Evolutionary conservation across 2,797 vertebrate genomes (phyloP).

Genomic region (Brachymystax lenok): DNA sequence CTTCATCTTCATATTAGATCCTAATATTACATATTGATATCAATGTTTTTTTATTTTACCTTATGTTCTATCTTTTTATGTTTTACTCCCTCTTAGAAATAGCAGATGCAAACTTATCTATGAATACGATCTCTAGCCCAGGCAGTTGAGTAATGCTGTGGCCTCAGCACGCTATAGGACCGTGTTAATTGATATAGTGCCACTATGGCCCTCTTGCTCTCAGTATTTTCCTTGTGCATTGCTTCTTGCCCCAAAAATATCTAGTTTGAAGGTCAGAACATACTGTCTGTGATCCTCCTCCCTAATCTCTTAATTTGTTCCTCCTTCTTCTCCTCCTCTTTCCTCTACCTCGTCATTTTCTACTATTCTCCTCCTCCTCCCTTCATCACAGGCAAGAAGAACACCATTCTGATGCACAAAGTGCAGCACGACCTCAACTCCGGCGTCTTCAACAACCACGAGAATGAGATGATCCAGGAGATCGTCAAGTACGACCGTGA

Average conservation of each 20-base stretch:
- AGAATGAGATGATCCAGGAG: slow-evolving; percentile 99
- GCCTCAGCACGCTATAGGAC: slow-evolving; percentile 41
- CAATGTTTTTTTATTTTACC: neutral
- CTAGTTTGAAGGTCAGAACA: slow-evolving; percentile 57
- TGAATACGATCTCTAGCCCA: neutral
- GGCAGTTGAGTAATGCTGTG: slow-evolving; percentile 36
- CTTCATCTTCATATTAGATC: neutral
- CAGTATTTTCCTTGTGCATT: slow-evolving; percentile 48
- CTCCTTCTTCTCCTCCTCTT: no score
- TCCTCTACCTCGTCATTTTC: neutral
- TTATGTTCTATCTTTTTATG: neutral
- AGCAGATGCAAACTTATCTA: neutral
- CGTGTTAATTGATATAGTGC: slow-evolving; percentile 59
- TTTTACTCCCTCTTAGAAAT: neutral
- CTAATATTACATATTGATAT: neutral
- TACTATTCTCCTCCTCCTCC: slow-evolving; percentile 6
- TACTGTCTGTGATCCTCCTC: slow-evolving; percentile 33
- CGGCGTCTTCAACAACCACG: slow-evolving; percentile 93
- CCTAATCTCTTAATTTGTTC: slow-evolving; percentile 13
- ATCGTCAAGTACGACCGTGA: slow-evolving; percentile 98
- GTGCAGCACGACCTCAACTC: slow-evolving; percentile 97
- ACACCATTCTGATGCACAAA: slow-evolving; percentile 95
- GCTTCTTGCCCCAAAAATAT: slow-evolving; percentile 52
- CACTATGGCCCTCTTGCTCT: slow-evolving; percentile 46
- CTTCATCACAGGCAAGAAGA: slow-evolving; percentile 88